A percentile compares a stretch with the other conserved stretches of the same genome.
Evolutionary conservation across 1,140 invertebrate species (phyloP).

Genomic region (Leguminivora glycinivorella): DNA sequence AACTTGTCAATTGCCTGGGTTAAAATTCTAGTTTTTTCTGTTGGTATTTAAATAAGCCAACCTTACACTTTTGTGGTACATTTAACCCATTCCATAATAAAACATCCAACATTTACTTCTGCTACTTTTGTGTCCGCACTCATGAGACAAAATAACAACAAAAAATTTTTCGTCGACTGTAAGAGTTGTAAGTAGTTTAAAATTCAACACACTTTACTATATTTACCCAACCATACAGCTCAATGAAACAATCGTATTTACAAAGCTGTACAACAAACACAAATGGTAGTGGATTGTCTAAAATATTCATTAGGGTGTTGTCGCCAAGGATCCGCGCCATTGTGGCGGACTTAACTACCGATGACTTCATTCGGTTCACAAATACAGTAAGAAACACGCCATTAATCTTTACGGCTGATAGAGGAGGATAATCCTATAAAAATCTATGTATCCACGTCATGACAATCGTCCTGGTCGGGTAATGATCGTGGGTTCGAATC

Average conservation of each 20-base stretch:
- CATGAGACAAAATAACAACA: too few species aligned
- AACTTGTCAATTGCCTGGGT: too few species aligned
- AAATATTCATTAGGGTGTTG: slow-evolving; percentile 27
- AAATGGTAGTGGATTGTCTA: slow-evolving; percentile 2
- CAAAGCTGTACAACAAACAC: slow-evolving; percentile 15
- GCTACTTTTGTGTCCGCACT: too few species aligned
- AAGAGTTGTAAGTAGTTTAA: not conserved
- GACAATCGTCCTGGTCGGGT: too few species aligned
- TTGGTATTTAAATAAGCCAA: too few species aligned
- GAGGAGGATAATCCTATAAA: not conserved
- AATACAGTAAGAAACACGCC: slow-evolving; percentile 26
- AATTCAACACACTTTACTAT: not conserved
- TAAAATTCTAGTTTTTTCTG: too few species aligned
- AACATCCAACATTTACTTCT: too few species aligned
- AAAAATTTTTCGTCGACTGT: too few species aligned
- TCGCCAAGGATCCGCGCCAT: slow-evolving; percentile 24
- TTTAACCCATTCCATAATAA: too few species aligned
- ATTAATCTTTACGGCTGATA: slow-evolving; percentile 17
- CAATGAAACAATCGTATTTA: not conserved
- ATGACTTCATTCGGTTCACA: slow-evolving; percentile 10
- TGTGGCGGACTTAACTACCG: slow-evolving; percentile 19
- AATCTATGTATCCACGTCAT: not conserved
- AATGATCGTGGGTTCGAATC: too few species aligned
- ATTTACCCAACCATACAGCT: not conserved
- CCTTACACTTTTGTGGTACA: too few species aligned